Evolutionary conservation across 2,888 invertebrate genomes (phyloP).

Genomic region (Prosopocoilus inquinatus): DNA sequence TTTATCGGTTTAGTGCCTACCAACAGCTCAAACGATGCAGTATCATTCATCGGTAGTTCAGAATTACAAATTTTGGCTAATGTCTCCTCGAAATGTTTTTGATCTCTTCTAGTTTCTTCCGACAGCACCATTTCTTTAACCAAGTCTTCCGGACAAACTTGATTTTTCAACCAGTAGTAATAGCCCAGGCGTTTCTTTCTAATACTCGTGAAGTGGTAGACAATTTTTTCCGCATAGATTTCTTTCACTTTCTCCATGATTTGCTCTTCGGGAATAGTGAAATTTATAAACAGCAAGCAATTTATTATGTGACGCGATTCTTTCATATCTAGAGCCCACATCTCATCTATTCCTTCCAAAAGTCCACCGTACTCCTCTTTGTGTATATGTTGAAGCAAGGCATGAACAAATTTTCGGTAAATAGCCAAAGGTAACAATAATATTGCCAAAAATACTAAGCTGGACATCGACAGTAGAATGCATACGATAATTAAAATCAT

Average conservation of each 20-base stretch:
- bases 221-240: conserved; percentile 4
- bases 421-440: conserved; percentile 8
- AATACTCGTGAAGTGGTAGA: conserved; percentile 8
- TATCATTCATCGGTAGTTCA: conserved; percentile 8
- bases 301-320: conserved; percentile 12
- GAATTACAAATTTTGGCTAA: conserved; percentile 7
- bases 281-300: conserved; percentile 8
- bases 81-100: conserved; percentile 6
- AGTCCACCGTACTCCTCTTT: conserved; percentile 10
- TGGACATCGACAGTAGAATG: background rate
- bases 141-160: conserved; percentile 1
- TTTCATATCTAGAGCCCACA: conserved; percentile 14
- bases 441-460: background rate
- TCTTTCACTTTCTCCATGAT: conserved; percentile 5
- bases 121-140: conserved; percentile 8
- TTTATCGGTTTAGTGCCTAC: conserved; percentile 5
- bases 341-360: conserved; percentile 9
- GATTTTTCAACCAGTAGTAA: conserved; percentile 8
- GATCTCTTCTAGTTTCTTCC: background rate
- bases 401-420: conserved; percentile 4
- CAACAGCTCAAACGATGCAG: conserved; percentile 12
- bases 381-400: conserved; percentile 8
- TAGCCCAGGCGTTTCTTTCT: conserved; percentile 7
- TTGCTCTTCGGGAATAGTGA: conserved; percentile 3
- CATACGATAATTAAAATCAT: background rate